Percentiles rank a stretch among this genome's conserved stretches.
Conservation (phyloP, 2,888 invertebrate genomes). For the Andricus curvator region DNA sequence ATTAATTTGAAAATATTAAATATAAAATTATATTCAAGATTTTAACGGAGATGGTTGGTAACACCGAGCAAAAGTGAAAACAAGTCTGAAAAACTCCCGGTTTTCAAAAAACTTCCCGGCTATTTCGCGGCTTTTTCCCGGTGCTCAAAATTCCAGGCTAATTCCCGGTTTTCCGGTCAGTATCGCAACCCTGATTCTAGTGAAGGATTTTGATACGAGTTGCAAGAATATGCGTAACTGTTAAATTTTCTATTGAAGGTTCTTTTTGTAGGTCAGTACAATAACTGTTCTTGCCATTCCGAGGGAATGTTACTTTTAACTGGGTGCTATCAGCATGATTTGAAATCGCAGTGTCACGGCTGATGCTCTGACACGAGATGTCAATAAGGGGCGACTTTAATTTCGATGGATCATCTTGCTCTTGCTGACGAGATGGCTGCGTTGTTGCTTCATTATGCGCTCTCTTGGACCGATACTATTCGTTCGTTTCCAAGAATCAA, state of each 20-base stretch:
- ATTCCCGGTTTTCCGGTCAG: too few relatives aligned
- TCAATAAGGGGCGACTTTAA: constrained; percentile 39
- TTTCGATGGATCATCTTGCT: constrained; percentile 32
- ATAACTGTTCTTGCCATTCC: constrained; percentile 24
- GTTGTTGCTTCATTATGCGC: constrained; percentile 46
- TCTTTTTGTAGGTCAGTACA: constrained; percentile 11
- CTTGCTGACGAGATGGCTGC: constrained; percentile 32
- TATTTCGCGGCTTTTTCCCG: too few relatives aligned
- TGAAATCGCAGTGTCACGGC: constrained; percentile 35
- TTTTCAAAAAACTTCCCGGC: too few relatives aligned
- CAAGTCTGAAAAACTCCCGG: too few relatives aligned
- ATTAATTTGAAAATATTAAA: too few relatives aligned
- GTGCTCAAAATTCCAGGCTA: too few relatives aligned
- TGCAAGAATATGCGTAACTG: background rate
- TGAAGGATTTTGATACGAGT: background rate
- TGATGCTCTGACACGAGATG: constrained; percentile 36
- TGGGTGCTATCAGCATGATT: constrained; percentile 27
- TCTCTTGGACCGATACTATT: constrained; percentile 34
- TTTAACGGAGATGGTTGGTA: too few relatives aligned
- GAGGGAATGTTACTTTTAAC: constrained; percentile 26
- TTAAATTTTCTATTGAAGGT: background rate
- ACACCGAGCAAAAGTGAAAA: too few relatives aligned
- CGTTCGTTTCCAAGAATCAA: constrained; percentile 55
- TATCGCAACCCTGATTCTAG: too few relatives aligned
- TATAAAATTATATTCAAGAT: too few relatives aligned